Conservation (phyloP, 2,797 vertebrate species). For the Clarias laeviceps region DNA sequence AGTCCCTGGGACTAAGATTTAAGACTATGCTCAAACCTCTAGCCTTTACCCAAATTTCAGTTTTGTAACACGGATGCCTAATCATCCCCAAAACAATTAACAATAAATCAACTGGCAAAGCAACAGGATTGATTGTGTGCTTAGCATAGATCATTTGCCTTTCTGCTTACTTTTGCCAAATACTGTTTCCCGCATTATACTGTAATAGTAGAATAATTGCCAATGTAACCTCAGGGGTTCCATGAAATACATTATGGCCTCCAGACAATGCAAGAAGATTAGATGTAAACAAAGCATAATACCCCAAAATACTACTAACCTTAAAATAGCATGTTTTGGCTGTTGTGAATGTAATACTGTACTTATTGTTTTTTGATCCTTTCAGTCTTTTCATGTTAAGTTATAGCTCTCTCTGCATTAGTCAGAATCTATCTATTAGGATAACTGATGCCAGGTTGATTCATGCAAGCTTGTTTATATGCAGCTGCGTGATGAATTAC, state of each 20-base stretch:
- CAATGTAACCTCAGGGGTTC: slow-evolving; percentile 7
- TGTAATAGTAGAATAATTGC: slow-evolving; percentile 22
- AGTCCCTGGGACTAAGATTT: slow-evolving; percentile 39
- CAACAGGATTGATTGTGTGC: slow-evolving; percentile 29
- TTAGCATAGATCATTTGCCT: slow-evolving; percentile 25
- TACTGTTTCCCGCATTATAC: background rate
- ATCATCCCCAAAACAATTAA: slow-evolving; percentile 43
- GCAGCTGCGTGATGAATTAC: slow-evolving; percentile 51
- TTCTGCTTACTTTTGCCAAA: slow-evolving; percentile 35
- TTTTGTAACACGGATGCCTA: slow-evolving; percentile 70
- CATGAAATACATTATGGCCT: background rate
- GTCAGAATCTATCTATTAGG: slow-evolving; percentile 19
- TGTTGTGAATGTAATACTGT: background rate
- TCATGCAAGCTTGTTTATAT: slow-evolving; percentile 49
- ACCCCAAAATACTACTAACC: slow-evolving; percentile 5
- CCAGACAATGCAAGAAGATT: slow-evolving; percentile 2
- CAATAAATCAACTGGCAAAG: slow-evolving; percentile 50
- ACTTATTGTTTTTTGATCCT: background rate
- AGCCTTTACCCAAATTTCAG: slow-evolving; percentile 47
- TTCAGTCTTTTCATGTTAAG: background rate
- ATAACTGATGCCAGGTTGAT: slow-evolving; percentile 46
- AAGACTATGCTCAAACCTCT: background rate
- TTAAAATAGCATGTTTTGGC: slow-evolving; percentile 8
- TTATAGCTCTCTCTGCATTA: slow-evolving; percentile 29
- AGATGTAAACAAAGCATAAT: slow-evolving; percentile 8